Base-by-base conservation (phyloP, 2,888 invertebrate genomes). In the Sceliomorpha sp. region DNA sequence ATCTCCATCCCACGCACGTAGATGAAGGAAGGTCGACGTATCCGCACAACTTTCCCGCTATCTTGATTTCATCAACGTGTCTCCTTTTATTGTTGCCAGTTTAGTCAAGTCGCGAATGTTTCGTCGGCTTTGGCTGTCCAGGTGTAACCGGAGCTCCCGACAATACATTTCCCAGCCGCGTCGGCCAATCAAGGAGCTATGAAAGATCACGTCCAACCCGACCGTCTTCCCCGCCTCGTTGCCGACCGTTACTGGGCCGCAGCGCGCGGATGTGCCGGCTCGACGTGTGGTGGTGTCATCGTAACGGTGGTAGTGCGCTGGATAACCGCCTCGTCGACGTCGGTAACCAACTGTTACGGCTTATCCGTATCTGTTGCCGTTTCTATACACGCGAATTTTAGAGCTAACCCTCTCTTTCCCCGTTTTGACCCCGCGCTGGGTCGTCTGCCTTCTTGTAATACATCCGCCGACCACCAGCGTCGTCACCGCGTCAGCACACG, bases 11-110 rank as follows among this genome's bases (percentile, higher is more conserved):
- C 15, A 31, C 48, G 55, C 72, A 62, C 70, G 77, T 74, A 72
- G 68, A 74, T 73, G 76, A 70, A 24, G 66, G 69, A 31, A 29
- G 50, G 37, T 50, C 34, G n/a, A n/a, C 39, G 55, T 64, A 55
- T 70, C 74, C 70, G 77, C 69, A 75, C 78, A 83, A 82, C 82
- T 85, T 81, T n/a, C n/a, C n/a, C n/a, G n/a, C n/a, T 78, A 82
- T 84, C 85, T 85, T 86, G 85, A 85, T 87, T 84, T 85, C 84
- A 87, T 87, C 85, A 86, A 80, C 85, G 82, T 85, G 85, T 83
- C 85, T 84, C 77, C 81, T 84, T 85, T 85, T 87, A 86, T 84
- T 84, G 85, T 84, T 82, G 78, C 79, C 82, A 76, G n/a, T n/a
- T n/a, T n/a, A 40, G 12, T 24, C 7, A 37, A 9, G 34, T 40